Base-by-base conservation (phyloP, 2,888 invertebrate genomes). In the Lycocerus yunnanus region DNA sequence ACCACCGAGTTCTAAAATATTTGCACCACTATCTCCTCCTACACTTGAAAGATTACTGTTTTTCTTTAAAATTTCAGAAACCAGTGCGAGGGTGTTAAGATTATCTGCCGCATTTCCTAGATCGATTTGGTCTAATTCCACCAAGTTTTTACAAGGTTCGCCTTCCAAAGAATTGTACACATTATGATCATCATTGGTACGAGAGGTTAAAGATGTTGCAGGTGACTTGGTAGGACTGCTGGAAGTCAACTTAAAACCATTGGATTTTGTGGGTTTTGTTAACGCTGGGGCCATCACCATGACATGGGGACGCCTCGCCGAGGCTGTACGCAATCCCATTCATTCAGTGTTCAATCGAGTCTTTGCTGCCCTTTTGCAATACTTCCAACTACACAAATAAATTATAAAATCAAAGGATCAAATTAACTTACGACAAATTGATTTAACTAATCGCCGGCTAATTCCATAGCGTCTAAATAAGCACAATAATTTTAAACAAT, bases 211-310 rank as follows among this genome's bases (percentile, higher is more conserved):
- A 83, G 81, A 78, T 80, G 80, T 82, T 82, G 81, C 83, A 82
- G 76, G 83, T 82, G 71, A 81, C 81, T 68, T 83, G 79, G 81
- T 82, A 78, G 79, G 84, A 78, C 78, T 82, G 81, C 85, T 84
- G 66, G 85, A 83, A 27, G 86, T 82, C 79, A 88, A 83, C 81
- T 88, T 87, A 85, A 88, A 88, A 81, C 84, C 87, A 80, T 88
- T 88, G 72, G 87, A 86, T 86, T 89, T 89, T 82, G 87, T 85
- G 82, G 90, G 91, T 90, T 95, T 94, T 87, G 95, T 94, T 89
- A 96, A 92, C 90, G 96, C 96, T 90, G 96, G 96, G 92, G 96
- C 96, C 96, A 97, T 96, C 92, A 94, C 91, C 93, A 92, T 90
- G 90, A 90, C 90, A 88, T 88, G 86, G 87, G 89, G 88, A 88